Evolutionary conservation across 2,797 vertebrate genomes (phyloP).

Genomic region (Gambusia yucatana): DNA sequence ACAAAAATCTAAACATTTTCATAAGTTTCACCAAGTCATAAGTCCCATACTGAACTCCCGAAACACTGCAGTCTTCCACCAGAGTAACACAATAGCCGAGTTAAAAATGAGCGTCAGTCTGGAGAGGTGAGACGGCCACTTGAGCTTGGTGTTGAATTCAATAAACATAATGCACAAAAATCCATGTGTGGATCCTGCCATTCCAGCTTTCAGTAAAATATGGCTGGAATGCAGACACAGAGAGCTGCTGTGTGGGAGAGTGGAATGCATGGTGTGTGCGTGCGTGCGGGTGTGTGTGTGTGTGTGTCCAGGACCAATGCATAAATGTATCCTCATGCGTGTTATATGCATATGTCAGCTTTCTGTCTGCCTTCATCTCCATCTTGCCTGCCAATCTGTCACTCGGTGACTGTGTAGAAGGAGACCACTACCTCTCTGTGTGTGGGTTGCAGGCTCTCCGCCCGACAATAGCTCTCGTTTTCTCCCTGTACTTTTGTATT

Average conservation of each 20-base stretch:
- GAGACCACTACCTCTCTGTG: slow-evolving; percentile 53
- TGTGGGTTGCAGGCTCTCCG: slow-evolving; percentile 69
- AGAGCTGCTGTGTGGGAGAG: slow-evolving; percentile 23
- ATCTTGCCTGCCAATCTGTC: slow-evolving; percentile 69
- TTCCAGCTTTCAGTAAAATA: slow-evolving; percentile 45
- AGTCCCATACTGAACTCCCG: slow-evolving; percentile 4
- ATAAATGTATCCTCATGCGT: slow-evolving; percentile 26
- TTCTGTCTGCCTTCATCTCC: slow-evolving; percentile 54
- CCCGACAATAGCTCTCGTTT: slow-evolving; percentile 67
- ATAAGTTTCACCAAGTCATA: not conserved
- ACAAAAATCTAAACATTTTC: not conserved
- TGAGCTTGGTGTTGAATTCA: slow-evolving; percentile 37
- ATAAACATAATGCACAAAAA: slow-evolving; percentile 28
- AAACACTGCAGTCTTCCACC: slow-evolving; percentile 25
- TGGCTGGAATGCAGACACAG: slow-evolving; percentile 43
- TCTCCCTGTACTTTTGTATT: slow-evolving; percentile 66
- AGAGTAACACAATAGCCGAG: not conserved
- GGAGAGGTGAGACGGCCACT: slow-evolving; percentile 31
- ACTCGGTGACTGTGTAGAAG: slow-evolving; percentile 52
- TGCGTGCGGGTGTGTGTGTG: not conserved
- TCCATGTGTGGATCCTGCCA: slow-evolving; percentile 14
- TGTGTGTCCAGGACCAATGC: slow-evolving; percentile 6
- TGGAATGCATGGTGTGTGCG: slow-evolving; percentile 6
- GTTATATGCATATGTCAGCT: slow-evolving; percentile 62
- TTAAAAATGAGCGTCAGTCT: slow-evolving; percentile 23